Base-by-base conservation (phyloP, 2,888 invertebrate genomes). In the Dioctria rufipes region DNA sequence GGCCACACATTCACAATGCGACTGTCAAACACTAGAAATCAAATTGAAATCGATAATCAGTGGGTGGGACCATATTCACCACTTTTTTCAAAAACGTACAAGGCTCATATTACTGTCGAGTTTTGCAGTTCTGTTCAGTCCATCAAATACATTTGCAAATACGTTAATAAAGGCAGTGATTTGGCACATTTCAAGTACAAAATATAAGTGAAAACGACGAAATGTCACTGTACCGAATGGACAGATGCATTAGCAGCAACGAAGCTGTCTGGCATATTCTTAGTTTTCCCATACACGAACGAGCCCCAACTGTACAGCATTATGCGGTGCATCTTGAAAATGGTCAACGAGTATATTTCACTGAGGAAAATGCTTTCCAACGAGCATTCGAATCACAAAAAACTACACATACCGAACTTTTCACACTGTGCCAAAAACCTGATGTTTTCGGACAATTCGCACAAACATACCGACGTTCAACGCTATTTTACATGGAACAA, bases 61-160 rank as follows among this genome's bases (percentile, higher is more conserved):
- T 87, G 85, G 85, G 82, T 87, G 80, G 86, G 87, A 3, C 86
- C 86, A 43, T 87, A 85, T 82, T 83, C 78, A 5, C 86, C 85
- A 13, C n/a, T 84, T 43, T 83, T 86, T 5, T 25, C 25, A 25
- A 25, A 25, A 25, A 25, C 25, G 25, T 25, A 25, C 25, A 25
- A 25, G 25, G 25, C 25, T 25, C 25, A 25, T 25, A 25, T 25
- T 25, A 0, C 0, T 25, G 25, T 84, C 80, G 83, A 66, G 46
- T 39, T 86, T 5, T 90, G 88, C 82, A 54, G 40, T n/a, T 37
- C 51, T n/a, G 71, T 71, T 0, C 25, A 54, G 43, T 71, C 71
- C 1, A 89, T 71, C 25, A 61, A 61, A 4, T 25, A 61, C 5
- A 46, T 46, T 8, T 6, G 46, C 2, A 58, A 58, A 13, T 58